These are phyloP conservation scores for Donacobius atricapilla DNA, from an alignment of 2,113 vertebrate species.

Conservation along the genomic window DNA sequence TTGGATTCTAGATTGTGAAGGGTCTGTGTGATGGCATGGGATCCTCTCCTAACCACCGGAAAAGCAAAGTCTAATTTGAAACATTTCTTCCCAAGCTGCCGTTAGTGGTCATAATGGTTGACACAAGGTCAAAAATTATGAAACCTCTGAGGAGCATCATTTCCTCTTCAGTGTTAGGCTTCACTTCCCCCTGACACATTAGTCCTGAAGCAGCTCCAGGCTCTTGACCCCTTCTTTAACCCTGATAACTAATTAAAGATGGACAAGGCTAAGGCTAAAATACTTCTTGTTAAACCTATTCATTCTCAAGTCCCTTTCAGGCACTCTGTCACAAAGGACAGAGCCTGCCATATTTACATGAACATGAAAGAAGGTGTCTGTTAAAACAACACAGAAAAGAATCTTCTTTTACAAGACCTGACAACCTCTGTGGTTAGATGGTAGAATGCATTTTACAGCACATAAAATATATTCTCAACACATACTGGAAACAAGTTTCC, in stretches of 20 bases:
- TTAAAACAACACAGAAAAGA: slow-evolving; percentile 22
- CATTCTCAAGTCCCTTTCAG: slow-evolving; percentile 66
- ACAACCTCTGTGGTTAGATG: slow-evolving; percentile 32
- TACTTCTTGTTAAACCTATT: slow-evolving; percentile 74
- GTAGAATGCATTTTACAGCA: slow-evolving; percentile 18
- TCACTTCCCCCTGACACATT: slow-evolving; percentile 73
- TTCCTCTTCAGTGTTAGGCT: slow-evolving; percentile 67
- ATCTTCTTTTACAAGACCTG: slow-evolving; percentile 21
- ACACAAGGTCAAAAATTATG: slow-evolving; percentile 74
- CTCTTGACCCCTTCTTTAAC: slow-evolving; percentile 74
- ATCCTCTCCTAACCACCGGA: neutral
- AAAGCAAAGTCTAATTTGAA: slow-evolving; percentile 43
- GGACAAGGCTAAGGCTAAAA: slow-evolving; percentile 74
- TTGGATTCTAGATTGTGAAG: neutral
- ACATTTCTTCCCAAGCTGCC: slow-evolving; percentile 40
- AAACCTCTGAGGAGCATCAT: slow-evolving; percentile 68
- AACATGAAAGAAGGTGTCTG: slow-evolving; percentile 55
- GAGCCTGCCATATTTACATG: slow-evolving; percentile 46
- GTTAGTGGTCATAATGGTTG: slow-evolving; percentile 61
- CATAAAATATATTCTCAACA: neutral
- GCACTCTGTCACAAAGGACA: slow-evolving; percentile 62
- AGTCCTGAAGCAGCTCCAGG: slow-evolving; percentile 66
- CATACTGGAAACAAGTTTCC: neutral
- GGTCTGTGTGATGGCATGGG: neutral
- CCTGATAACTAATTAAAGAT: slow-evolving; percentile 80